Evolutionary conservation across 2,113 vertebrate genomes (phyloP).

Genomic region (Boulengeromyrus knoepffleri): DNA sequence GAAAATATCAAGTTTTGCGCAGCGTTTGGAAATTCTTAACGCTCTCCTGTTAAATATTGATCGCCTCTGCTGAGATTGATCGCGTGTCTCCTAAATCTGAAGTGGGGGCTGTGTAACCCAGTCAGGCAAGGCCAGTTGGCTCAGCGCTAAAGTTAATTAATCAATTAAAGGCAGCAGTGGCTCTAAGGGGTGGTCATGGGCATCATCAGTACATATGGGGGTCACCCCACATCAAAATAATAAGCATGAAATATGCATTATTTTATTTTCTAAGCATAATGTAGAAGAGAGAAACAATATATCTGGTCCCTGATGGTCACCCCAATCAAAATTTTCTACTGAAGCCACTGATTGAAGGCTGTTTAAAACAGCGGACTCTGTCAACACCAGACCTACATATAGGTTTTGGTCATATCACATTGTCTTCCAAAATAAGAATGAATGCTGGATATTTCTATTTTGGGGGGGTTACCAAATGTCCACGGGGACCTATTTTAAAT

Average conservation of each 20-base stretch:
- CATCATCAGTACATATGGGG: not conserved
- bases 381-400: not conserved
- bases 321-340: not conserved
- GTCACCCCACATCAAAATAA: not conserved
- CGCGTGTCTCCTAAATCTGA: not conserved
- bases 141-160: not conserved
- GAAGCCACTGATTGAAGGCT: not conserved
- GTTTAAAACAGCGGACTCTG: not conserved
- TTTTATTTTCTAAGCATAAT: not conserved
- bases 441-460: conserved; percentile 1
- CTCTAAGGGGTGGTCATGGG: not conserved
- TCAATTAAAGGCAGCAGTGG: not conserved
- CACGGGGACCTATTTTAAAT: conserved; percentile 17
- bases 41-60: not conserved
- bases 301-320: not conserved
- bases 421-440: not conserved
- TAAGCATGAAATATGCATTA: not conserved
- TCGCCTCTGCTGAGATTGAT: not conserved
- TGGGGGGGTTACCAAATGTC: not conserved
- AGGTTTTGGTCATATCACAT: not conserved
- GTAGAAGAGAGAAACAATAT: not conserved
- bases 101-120: not conserved
- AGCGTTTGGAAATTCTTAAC: not conserved
- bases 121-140: not conserved
- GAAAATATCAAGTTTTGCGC: not conserved